Percentiles rank a stretch among this genome's conserved stretches.
Conservation (phyloP, 1,140 invertebrate species). For the Pygmarrhopalites habei region DNA sequence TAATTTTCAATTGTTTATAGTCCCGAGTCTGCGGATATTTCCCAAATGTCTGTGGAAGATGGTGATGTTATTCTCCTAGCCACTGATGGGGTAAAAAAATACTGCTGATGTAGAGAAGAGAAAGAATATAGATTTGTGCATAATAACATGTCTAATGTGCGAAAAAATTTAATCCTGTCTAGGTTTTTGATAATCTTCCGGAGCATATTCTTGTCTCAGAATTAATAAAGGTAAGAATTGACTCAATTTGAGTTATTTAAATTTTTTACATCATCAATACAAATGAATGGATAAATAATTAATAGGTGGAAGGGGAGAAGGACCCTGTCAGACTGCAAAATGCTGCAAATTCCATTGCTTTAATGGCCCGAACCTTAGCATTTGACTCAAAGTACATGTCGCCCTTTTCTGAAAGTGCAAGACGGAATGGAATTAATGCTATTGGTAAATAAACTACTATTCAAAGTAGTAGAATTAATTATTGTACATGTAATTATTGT, state of each 20-base stretch:
- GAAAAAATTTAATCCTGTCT: too few relatives aligned
- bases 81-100: constrained; percentile 93
- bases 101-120: too few relatives aligned
- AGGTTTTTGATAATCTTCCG: constrained; percentile 96
- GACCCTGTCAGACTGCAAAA: constrained; percentile 71
- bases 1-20: constrained; percentile 47
- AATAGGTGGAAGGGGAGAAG: constrained; percentile 54
- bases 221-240: constrained; percentile 53
- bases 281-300: not conserved
- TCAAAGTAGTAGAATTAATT: not conserved
- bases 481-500: too few relatives aligned
- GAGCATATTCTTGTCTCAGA: constrained; percentile 77
- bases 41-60: constrained; percentile 82
- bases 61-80: constrained; percentile 93
- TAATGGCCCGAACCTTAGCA: constrained; percentile 85
- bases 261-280: too few relatives aligned
- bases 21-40: constrained; percentile 82
- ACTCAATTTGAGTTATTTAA: too few relatives aligned
- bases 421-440: constrained; percentile 84
- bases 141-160: too few relatives aligned
- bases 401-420: constrained; percentile 86
- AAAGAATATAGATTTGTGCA: too few relatives aligned
- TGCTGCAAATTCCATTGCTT: constrained; percentile 87
- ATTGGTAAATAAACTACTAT: constrained; percentile 64
- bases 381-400: constrained; percentile 91